Percentiles rank a stretch among this genome's conserved stretches.
phyloP scores from a whole-genome alignment of 2,888 invertebrate species.

The Harmothoe impar region DNA sequence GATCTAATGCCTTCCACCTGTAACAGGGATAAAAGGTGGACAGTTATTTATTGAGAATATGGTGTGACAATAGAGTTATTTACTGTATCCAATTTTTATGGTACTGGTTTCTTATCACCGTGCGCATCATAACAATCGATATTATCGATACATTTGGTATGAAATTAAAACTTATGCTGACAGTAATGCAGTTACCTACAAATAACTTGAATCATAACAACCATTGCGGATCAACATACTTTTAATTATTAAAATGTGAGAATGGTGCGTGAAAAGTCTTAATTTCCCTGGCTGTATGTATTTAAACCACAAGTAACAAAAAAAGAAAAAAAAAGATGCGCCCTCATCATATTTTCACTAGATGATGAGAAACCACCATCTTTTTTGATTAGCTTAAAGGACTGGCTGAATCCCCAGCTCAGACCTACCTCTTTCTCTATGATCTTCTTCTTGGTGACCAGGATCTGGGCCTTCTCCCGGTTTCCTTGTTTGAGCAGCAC shows the following conservation, averaged over 20 bases:
- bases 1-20: slow-evolving; percentile 51
- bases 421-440: slow-evolving; percentile 81
- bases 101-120: neutral
- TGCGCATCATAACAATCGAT: too few relatives aligned
- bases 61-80: neutral
- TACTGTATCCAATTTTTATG: neutral
- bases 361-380: neutral
- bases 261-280: neutral
- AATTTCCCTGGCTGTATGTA: neutral
- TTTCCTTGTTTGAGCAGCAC: slow-evolving; percentile 78
- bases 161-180: too few relatives aligned
- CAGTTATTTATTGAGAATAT: too few relatives aligned
- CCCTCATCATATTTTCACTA: too few relatives aligned
- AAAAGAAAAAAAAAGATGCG: neutral
- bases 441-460: slow-evolving; percentile 81
- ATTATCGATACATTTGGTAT: neutral
- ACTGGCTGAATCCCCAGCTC: neutral
- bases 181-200: neutral
- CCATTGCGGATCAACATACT: neutral
- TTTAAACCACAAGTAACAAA: neutral
- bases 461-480: slow-evolving; percentile 80
- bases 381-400: neutral
- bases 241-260: neutral
- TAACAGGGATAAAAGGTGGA: neutral
- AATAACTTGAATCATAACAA: neutral